A percentile compares a stretch with the other conserved stretches of the same genome.
Evolutionary conservation across 37 sponge, comb jelly and placozoan genomes (phyloP).

Genomic region (Haliclona indistincta): DNA sequence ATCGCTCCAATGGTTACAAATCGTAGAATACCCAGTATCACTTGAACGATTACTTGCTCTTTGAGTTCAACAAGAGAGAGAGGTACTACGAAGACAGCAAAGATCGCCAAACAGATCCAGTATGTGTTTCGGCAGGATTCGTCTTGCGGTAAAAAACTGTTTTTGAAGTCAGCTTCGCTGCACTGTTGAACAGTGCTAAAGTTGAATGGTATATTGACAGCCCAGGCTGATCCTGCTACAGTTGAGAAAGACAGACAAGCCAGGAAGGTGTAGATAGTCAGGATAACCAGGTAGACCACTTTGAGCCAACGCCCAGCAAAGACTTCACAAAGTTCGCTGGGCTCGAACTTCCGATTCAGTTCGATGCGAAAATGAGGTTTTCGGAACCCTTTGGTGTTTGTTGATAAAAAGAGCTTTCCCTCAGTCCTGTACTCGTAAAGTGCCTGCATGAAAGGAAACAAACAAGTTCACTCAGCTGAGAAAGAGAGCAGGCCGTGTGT

Average conservation of each 20-base stretch:
- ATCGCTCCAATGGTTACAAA: slow-evolving; percentile 55
- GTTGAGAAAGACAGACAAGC: slow-evolving; percentile 37
- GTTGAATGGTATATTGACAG: slow-evolving; percentile 67
- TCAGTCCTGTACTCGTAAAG: background rate
- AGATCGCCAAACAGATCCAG: slow-evolving; percentile 63
- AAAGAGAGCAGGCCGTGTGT: no score
- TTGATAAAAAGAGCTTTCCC: background rate
- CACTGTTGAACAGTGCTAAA: slow-evolving; percentile 39
- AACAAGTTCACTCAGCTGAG: no score
- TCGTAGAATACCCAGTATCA: slow-evolving; percentile 49
- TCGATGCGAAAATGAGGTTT: slow-evolving; percentile 17
- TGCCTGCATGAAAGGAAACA: no score
- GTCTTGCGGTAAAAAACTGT: slow-evolving; percentile 17
- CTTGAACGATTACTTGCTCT: slow-evolving; percentile 67
- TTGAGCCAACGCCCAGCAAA: slow-evolving; percentile 50
- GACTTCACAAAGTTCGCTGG: slow-evolving; percentile 51
- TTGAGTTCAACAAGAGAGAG: slow-evolving; percentile 64
- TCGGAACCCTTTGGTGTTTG: background rate
- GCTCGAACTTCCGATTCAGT: slow-evolving; percentile 58
- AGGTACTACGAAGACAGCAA: slow-evolving; percentile 57
- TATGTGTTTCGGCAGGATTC: slow-evolving; percentile 48
- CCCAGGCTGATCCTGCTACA: slow-evolving; percentile 70
- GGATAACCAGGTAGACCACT: slow-evolving; percentile 32
- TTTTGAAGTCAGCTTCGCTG: slow-evolving; percentile 35
- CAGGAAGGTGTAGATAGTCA: slow-evolving; percentile 27